Conservation (phyloP, 2,113 vertebrate genomes). For the Cyrtonyx montezumae region DNA sequence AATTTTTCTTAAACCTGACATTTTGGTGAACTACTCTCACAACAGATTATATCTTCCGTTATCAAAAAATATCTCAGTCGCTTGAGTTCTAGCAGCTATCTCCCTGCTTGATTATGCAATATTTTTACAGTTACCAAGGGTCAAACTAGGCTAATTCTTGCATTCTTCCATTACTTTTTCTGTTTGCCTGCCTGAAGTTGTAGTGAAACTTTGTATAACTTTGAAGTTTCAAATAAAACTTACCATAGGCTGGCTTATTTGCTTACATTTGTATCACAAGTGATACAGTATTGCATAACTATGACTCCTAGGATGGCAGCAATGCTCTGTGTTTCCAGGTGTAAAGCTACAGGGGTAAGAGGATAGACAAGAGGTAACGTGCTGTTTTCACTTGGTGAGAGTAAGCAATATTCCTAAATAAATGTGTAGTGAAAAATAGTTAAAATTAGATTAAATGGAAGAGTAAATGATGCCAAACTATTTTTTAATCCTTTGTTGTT, state of each 20-base stretch:
- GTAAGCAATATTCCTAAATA: neutral
- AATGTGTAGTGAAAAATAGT: neutral
- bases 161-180: neutral
- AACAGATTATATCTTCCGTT: constrained; percentile 17
- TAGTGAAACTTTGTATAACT: constrained; percentile 1
- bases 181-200: neutral
- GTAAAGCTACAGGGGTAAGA: constrained; percentile 1
- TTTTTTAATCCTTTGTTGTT: neutral
- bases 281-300: neutral
- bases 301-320: neutral
- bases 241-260: neutral
- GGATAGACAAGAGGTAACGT: neutral
- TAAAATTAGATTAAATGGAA: neutral
- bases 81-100: neutral
- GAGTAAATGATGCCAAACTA: neutral
- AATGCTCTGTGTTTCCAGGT: constrained; percentile 24
- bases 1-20: constrained; percentile 52
- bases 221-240: neutral
- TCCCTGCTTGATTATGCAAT: constrained; percentile 39
- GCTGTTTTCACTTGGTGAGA: neutral
- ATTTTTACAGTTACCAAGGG: constrained; percentile 11
- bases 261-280: neutral
- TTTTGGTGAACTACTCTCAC: constrained; percentile 23
- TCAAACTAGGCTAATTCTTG: neutral
- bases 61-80: constrained; percentile 3